These are phyloP conservation scores for Planiliza haematocheilus DNA, from an alignment of 2,113 vertebrate genomes.

Conservation along the genomic window DNA sequence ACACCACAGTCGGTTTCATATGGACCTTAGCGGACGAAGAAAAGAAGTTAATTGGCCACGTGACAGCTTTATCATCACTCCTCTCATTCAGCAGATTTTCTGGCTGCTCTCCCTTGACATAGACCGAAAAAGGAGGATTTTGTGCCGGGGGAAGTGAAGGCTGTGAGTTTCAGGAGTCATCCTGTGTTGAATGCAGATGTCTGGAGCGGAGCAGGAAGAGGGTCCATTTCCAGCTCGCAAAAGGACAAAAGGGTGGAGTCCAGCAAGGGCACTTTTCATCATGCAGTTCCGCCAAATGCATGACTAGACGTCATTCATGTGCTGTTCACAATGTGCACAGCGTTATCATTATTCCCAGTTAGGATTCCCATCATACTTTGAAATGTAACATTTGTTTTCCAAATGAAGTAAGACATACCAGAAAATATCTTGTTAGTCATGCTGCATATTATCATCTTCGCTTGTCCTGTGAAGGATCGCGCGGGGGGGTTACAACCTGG, in stretches of 20 bases:
- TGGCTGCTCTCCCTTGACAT: neutral
- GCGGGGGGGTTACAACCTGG: too few species aligned
- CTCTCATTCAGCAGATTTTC: neutral
- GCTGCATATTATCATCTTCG: too few species aligned
- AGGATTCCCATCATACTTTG: neutral
- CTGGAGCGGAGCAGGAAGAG: conserved; percentile 70
- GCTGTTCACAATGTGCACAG: conserved; percentile 8
- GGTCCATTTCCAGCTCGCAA: conserved; percentile 59
- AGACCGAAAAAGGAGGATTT: neutral
- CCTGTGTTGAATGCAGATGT: conserved; percentile 70
- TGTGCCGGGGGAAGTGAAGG: conserved; percentile 36
- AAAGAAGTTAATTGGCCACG: neutral
- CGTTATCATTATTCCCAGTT: conserved; percentile 11
- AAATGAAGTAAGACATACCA: neutral
- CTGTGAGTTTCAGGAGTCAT: conserved; percentile 67
- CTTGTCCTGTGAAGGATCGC: too few species aligned
- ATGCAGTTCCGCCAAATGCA: conserved; percentile 28
- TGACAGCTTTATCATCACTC: conserved; percentile 3
- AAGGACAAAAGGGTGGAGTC: conserved; percentile 47
- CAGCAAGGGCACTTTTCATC: conserved; percentile 18
- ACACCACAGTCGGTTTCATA: conserved; percentile 5
- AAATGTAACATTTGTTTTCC: conserved; percentile 7
- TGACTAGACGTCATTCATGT: conserved; percentile 16
- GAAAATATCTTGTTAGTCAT: neutral
- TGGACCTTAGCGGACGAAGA: neutral